A percentile compares a stretch with the other conserved stretches of the same genome.
phyloP scores from a whole-genome alignment of 2,797 vertebrate species.

The Mallotus villosus region DNA sequence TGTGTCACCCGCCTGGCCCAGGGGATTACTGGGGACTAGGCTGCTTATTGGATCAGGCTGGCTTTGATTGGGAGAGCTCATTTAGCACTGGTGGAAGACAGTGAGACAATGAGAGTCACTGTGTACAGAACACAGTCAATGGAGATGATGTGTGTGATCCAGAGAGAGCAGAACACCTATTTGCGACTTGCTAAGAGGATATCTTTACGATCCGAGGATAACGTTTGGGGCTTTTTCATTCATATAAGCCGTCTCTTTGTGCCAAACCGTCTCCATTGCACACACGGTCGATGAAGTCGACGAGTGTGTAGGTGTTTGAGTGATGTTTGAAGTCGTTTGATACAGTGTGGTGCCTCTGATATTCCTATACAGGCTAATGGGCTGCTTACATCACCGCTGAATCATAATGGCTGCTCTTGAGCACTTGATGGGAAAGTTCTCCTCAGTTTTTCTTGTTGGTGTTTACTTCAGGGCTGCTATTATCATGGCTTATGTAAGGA shows the following conservation, averaged over 20 bases:
- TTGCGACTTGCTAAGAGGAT: not conserved
- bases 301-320: not conserved
- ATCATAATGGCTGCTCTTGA: slow-evolving; percentile 11
- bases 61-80: slow-evolving; percentile 39
- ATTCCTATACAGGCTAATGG: not conserved
- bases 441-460: slow-evolving; percentile 11
- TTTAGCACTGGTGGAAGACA: slow-evolving; percentile 25
- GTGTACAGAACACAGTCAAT: not conserved
- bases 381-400: not conserved
- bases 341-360: not conserved
- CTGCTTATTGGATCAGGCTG: slow-evolving; percentile 41
- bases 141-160: not conserved
- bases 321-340: not conserved
- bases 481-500: slow-evolving; percentile 51
- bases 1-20: slow-evolving; percentile 16
- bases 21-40: slow-evolving; percentile 35
- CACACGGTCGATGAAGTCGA: not conserved
- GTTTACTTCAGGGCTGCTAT: slow-evolving; percentile 34
- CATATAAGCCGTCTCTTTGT: not conserved
- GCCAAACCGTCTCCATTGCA: not conserved
- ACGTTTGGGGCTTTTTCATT: no score
- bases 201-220: not conserved
- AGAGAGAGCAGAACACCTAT: not conserved
- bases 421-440: not conserved
- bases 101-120: slow-evolving; percentile 6